phyloP scores from a whole-genome alignment of 2,113 vertebrate genomes.

The Peromyscus leucopus region DNA sequence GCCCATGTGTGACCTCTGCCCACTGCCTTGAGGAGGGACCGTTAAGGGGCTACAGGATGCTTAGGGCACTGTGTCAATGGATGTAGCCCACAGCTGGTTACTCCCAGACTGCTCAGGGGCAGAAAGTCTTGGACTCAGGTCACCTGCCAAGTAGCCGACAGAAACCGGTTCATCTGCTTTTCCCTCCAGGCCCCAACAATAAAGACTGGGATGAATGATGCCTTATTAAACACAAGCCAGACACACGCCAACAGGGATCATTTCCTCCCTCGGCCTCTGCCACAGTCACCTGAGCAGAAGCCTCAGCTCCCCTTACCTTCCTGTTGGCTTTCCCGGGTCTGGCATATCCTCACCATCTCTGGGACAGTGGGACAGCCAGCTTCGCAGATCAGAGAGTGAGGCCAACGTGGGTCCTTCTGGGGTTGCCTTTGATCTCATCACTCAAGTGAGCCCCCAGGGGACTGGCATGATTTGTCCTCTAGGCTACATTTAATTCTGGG shows the following conservation, averaged over 20 bases:
- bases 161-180: conserved; percentile 46
- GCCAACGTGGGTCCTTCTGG: not conserved
- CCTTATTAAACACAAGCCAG: conserved; percentile 45
- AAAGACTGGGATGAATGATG: conserved; percentile 36
- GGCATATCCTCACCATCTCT: fast-evolving
- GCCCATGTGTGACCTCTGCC: not conserved
- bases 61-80: fast-evolving
- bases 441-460: not conserved
- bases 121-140: not conserved
- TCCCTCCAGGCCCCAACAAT: conserved; percentile 49
- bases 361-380: too few relatives aligned
- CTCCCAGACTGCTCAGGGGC: not conserved
- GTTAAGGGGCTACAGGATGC: too few relatives aligned
- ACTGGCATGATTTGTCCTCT: not conserved
- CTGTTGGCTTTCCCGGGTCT: not conserved
- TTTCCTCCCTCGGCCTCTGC: conserved; percentile 73
- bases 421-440: not conserved
- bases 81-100: not conserved
- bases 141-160: not conserved
- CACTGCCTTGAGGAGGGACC: fast-evolving
- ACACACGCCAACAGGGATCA: not conserved
- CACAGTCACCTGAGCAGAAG: not conserved
- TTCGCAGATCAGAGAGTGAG: not conserved
- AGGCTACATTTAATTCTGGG: not conserved
- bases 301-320: not conserved